phyloP scores from a whole-genome alignment of 2,888 invertebrate species.

The Pharmacophagus antenor region DNA sequence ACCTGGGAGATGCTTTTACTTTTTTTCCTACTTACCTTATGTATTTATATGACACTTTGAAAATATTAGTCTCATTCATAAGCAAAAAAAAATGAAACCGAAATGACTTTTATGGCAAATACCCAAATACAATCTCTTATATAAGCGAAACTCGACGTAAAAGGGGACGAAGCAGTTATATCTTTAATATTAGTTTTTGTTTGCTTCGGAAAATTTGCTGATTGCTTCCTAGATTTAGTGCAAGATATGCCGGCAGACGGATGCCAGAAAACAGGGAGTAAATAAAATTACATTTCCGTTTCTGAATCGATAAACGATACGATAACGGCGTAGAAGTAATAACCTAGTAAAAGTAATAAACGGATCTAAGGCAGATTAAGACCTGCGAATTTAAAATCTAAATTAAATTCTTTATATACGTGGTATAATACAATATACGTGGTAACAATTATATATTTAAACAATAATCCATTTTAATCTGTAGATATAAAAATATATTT shows the following conservation, averaged over 20 bases:
- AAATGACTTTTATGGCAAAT: constrained; percentile 12
- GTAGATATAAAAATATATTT: too few relatives aligned
- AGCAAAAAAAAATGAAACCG: too few relatives aligned
- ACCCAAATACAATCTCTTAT: constrained; percentile 2
- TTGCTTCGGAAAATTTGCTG: constrained; percentile 48
- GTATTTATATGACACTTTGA: too few relatives aligned
- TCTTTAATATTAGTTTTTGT: constrained; percentile 38
- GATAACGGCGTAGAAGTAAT: constrained; percentile 58
- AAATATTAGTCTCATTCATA: too few relatives aligned
- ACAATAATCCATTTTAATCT: constrained; percentile 27
- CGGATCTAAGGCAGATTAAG: constrained; percentile 50
- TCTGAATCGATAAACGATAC: constrained; percentile 38
- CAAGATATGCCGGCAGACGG: constrained; percentile 36
- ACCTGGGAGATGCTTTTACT: too few relatives aligned
- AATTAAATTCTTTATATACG: too few relatives aligned
- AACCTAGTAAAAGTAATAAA: constrained; percentile 66
- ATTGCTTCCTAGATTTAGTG: constrained; percentile 52
- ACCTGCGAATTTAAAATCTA: too few relatives aligned
- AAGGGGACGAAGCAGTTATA: constrained; percentile 27
- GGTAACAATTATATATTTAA: constrained; percentile 47
- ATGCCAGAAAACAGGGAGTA: constrained; percentile 49
- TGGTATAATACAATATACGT: too few relatives aligned
- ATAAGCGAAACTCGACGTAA: constrained; percentile 18
- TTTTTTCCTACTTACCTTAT: too few relatives aligned
- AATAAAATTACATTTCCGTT: constrained; percentile 47